Evolutionary conservation across 1,140 invertebrate genomes (phyloP).

Genomic region (Achroia grisella): DNA sequence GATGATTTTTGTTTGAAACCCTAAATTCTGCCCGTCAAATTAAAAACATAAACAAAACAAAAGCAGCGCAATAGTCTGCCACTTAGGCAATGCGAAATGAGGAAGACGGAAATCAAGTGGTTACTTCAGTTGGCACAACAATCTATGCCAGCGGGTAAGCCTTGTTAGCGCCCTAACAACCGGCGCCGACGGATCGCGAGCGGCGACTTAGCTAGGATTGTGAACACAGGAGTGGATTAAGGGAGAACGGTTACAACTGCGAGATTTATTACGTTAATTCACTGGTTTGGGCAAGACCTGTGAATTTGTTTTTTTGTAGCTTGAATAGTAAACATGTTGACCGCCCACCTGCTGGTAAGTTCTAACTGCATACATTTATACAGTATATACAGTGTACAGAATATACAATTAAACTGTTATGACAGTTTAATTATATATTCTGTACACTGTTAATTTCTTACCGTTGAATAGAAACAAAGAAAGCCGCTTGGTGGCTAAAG

Average conservation of each 20-base stretch:
- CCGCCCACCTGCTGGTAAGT: too few relatives aligned
- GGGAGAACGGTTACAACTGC: too few relatives aligned
- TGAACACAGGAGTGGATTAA: constrained; percentile 2
- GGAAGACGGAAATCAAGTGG: constrained; percentile 19
- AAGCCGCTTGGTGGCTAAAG: too few relatives aligned
- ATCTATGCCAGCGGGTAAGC: constrained; percentile 8
- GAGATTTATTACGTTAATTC: not conserved
- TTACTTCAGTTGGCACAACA: constrained; percentile 11
- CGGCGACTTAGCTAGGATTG: constrained; percentile 17
- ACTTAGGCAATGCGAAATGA: constrained; percentile 8
- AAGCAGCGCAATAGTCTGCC: constrained; percentile 13
- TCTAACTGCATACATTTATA: too few relatives aligned
- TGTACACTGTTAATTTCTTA: too few relatives aligned
- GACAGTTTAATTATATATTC: too few relatives aligned
- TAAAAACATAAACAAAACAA: constrained; percentile 8
- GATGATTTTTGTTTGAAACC: too few relatives aligned
- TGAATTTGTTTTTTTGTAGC: too few relatives aligned
- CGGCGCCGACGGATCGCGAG: constrained; percentile 7
- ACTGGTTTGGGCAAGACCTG: not conserved
- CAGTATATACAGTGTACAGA: too few relatives aligned
- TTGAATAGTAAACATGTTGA: too few relatives aligned
- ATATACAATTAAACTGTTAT: too few relatives aligned
- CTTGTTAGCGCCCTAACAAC: constrained; percentile 26
- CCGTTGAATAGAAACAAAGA: too few relatives aligned
- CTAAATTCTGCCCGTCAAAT: constrained; percentile 4